Base-by-base conservation (phyloP, 2,888 invertebrate genomes). In the Euplagia quadripunctaria region DNA sequence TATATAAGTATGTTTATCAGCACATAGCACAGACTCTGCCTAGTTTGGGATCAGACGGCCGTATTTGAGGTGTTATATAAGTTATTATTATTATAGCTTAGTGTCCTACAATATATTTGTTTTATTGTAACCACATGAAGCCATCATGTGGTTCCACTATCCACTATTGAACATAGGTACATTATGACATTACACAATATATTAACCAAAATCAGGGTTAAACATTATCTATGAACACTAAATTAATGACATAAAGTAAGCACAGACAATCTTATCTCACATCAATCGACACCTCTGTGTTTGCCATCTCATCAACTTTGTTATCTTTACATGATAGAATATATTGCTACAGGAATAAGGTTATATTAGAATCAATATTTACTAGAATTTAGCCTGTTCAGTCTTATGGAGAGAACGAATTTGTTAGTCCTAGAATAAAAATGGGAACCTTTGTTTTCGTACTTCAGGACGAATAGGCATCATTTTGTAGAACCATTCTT, bases 201-300 rank as follows among this genome's bases (percentile, higher is more conserved):
- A 49, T 42, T 68, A 14, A 65, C 16, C 55, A 14, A 0, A 31
- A 16, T 16, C 49, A 51, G 16, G 16, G 14, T 14, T 16, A 43
- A n/a, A 51, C 12, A 61, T 49, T 66, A 49, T 64, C 55, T 43
- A 11, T 42, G 58, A 65, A 43, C 43, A 55, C 46, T 64, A 52
- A 64, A 66, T 66, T 66, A 55, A 66, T 49, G 2, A 58, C 4
- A 46, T 46, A 52, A n/a, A 55, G 55, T 49, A 46, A 31, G 31
- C 51, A 68, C 55, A 63, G 42, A 65, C 70, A 82, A 73, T 73
- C 72, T 82, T 75, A 82, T 84, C 82, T 82, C 51, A 51, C 49
- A 43, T 75, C 55, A 74, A 82, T 75, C 82, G 72, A 82, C 75
- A 84, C 63, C 65, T 79, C 68, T 73, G 31, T 72, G 70, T 77